A percentile compares a stretch with the other conserved stretches of the same genome.
These are phyloP conservation scores for Sebastes trivittatus DNA, from an alignment of 2,797 vertebrate species.

Conservation along the genomic window DNA sequence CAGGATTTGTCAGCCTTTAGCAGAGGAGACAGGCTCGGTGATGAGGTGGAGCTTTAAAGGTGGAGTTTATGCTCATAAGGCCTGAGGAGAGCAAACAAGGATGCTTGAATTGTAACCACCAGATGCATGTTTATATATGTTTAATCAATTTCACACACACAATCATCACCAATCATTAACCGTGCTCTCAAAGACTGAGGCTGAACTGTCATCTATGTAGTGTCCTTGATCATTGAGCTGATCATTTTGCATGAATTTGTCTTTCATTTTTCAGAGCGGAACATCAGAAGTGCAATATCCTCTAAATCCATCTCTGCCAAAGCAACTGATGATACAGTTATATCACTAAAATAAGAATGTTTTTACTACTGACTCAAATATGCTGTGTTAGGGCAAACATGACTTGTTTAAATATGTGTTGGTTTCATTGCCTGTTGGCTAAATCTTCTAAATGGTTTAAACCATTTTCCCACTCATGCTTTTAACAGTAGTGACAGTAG, in stretches of 20 bases:
- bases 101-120: neutral
- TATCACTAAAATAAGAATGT: neutral
- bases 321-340: neutral
- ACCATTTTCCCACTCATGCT: neutral
- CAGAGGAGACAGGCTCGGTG: neutral
- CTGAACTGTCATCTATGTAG: too few species aligned
- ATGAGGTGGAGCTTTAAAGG: neutral
- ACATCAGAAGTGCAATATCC: neutral
- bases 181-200: neutral
- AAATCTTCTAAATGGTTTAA: neutral
- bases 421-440: neutral
- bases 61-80: neutral
- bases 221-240: neutral
- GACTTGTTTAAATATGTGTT: neutral
- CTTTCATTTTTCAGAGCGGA: neutral
- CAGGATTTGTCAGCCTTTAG: neutral
- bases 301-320: neutral
- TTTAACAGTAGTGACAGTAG: neutral
- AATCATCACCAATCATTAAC: neutral
- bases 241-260: neutral
- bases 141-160: neutral
- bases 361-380: neutral
- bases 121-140: neutral
- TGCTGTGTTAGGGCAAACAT: neutral
- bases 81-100: neutral